Conservation (phyloP, 2,113 vertebrate species). For the Crotophaga sulcirostris region DNA sequence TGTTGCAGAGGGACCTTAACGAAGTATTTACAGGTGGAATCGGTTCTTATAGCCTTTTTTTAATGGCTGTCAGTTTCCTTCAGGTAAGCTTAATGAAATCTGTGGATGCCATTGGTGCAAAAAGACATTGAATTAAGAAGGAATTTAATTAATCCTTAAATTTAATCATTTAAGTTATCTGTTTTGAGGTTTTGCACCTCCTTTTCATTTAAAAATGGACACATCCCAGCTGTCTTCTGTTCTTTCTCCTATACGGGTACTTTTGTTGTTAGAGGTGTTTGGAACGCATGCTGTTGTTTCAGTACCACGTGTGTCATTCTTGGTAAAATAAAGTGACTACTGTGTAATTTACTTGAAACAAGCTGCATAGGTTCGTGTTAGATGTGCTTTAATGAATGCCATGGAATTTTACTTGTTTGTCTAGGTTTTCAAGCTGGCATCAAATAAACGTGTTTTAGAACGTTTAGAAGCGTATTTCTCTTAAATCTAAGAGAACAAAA, state of each 20-base stretch:
- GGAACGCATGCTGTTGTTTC: neutral
- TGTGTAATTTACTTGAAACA: neutral
- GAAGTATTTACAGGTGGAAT: slow-evolving; percentile 98
- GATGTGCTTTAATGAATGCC: neutral
- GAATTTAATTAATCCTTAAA: neutral
- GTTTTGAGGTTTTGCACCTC: neutral
- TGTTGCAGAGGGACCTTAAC: slow-evolving; percentile 96
- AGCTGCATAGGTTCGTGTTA: neutral
- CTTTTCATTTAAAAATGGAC: neutral
- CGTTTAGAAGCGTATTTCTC: no score
- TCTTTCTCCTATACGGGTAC: neutral
- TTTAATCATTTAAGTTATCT: neutral
- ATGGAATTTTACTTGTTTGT: neutral
- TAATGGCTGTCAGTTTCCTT: slow-evolving; percentile 98
- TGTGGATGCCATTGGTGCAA: neutral
- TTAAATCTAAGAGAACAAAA: neutral
- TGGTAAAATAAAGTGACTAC: neutral
- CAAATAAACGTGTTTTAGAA: neutral
- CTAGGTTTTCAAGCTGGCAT: neutral
- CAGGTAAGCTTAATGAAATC: slow-evolving; percentile 79
- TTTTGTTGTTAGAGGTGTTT: neutral
- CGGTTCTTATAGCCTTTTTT: slow-evolving; percentile 97
- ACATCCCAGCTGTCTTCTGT: neutral
- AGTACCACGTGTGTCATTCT: neutral
- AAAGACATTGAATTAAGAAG: neutral